Evolutionary conservation across 2,888 invertebrate genomes (phyloP), one percentile per base, ranked within the genome.

Genomic region (Folsomia manolachei): DNA sequence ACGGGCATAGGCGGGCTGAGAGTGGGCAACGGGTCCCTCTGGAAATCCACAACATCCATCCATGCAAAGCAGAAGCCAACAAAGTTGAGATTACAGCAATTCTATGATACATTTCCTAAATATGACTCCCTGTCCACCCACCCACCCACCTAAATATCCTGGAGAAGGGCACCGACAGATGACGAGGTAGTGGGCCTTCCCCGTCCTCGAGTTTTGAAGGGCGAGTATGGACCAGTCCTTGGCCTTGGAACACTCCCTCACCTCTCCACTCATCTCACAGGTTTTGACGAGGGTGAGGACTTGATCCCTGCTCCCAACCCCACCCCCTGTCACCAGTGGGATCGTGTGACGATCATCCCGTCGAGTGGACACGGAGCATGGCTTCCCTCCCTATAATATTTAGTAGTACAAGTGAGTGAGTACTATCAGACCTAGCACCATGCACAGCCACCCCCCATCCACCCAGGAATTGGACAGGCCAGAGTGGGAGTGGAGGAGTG

Each of bases 21-120:
- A 94, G 83, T 95, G 95, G 11, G 93, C 93, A 90, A 95, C 93
- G 69, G 95, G 95, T 18, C 95, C 95, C 86, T 95, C 95, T 94
- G 87, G 27, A 39, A 39, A 14, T 39, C n/a, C n/a, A n/a, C n/a
- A n/a, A n/a, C n/a, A n/a, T n/a, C n/a, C n/a, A n/a, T n/a, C n/a
- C n/a, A n/a, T n/a, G n/a, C n/a, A n/a, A n/a, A n/a, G n/a, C n/a
- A n/a, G n/a, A n/a, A n/a, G n/a, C n/a, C n/a, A n/a, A n/a, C n/a
- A n/a, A n/a, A n/a, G n/a, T n/a, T n/a, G n/a, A n/a, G n/a, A n/a
- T n/a, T n/a, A n/a, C n/a, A n/a, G n/a, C n/a, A n/a, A n/a, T n/a
- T n/a, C n/a, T n/a, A n/a, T n/a, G n/a, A n/a, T n/a, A n/a, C n/a
- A n/a, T 61, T 61, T 18, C 9, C 9, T 18, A 14, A 61, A 14